Percentiles rank a stretch among this genome's conserved stretches.
These are phyloP conservation scores for Cantharis rufa DNA, from an alignment of 2,888 invertebrate species.

Conservation along the genomic window DNA sequence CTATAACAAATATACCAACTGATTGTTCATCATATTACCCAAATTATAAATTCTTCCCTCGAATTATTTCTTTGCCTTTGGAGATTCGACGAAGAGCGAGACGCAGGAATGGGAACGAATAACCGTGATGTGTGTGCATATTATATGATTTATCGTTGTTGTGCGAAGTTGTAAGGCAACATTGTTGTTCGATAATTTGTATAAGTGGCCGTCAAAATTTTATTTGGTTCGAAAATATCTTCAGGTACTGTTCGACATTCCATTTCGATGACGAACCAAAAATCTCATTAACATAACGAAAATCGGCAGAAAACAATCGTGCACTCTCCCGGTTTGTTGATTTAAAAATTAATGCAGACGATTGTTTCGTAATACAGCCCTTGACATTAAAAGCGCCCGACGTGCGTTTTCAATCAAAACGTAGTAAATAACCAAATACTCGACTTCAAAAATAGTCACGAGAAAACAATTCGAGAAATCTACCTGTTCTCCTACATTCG, in stretches of 20 bases:
- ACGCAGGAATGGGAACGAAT: neutral
- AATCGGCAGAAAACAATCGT: neutral
- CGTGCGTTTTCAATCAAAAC: slow-evolving; percentile 9
- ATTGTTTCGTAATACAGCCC: neutral
- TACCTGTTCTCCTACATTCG: slow-evolving; percentile 30
- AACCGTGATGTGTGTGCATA: neutral
- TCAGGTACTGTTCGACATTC: neutral
- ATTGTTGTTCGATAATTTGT: slow-evolving; percentile 19
- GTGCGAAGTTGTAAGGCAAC: slow-evolving; percentile 14
- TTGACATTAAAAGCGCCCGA: neutral
- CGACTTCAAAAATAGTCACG: slow-evolving; percentile 19
- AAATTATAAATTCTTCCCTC: neutral
- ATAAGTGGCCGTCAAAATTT: slow-evolving; percentile 19
- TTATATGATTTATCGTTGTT: neutral
- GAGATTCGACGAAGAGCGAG: neutral
- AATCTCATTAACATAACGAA: neutral
- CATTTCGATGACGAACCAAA: neutral
- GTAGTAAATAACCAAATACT: slow-evolving; percentile 22
- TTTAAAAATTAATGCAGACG: neutral
- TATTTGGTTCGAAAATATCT: neutral
- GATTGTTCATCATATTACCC: neutral
- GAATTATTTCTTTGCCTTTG: neutral
- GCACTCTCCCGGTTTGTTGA: neutral
- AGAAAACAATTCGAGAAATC: slow-evolving; percentile 29
- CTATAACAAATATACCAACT: neutral